Conservation (phyloP, 1,140 invertebrate genomes). For the Procambarus virginalis region DNA sequence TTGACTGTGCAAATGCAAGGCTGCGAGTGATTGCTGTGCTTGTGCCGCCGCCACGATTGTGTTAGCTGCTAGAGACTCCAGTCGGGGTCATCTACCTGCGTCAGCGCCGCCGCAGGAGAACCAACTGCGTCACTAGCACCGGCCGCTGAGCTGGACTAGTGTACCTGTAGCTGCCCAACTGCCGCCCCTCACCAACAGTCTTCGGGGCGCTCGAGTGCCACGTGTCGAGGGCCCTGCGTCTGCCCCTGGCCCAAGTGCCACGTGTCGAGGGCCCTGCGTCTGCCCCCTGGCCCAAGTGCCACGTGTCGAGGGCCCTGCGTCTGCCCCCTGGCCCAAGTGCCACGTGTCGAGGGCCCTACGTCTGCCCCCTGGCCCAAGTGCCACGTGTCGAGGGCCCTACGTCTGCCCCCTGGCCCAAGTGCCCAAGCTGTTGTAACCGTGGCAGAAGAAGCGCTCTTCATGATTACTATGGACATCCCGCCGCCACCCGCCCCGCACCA, state of each 20-base stretch:
- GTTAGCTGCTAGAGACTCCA: conserved; percentile 21
- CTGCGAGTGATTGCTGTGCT: conserved; percentile 13
- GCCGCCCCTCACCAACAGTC: background rate
- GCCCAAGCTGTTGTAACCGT: conserved; percentile 31
- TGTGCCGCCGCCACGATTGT: background rate
- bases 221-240: background rate
- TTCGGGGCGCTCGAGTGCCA: background rate
- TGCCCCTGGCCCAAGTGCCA: conserved; percentile 2
- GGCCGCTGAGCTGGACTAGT: conserved; percentile 35
- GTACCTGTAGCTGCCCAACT: background rate
- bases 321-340: conserved; percentile 1
- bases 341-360: background rate
- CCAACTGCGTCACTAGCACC: conserved; percentile 41
- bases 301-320: background rate
- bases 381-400: background rate
- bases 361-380: conserved; percentile 7
- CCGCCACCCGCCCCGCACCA: conserved; percentile 55
- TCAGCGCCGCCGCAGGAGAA: conserved; percentile 29
- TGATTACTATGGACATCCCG: conserved; percentile 69
- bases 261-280: background rate
- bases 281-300: conserved; percentile 5
- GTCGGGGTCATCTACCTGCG: conserved; percentile 33
- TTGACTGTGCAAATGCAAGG: conserved; percentile 31
- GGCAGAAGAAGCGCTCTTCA: conserved; percentile 58
- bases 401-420: conserved; percentile 8